Conservation (phyloP, 2,113 vertebrate species). For the Mustela nigripes region DNA sequence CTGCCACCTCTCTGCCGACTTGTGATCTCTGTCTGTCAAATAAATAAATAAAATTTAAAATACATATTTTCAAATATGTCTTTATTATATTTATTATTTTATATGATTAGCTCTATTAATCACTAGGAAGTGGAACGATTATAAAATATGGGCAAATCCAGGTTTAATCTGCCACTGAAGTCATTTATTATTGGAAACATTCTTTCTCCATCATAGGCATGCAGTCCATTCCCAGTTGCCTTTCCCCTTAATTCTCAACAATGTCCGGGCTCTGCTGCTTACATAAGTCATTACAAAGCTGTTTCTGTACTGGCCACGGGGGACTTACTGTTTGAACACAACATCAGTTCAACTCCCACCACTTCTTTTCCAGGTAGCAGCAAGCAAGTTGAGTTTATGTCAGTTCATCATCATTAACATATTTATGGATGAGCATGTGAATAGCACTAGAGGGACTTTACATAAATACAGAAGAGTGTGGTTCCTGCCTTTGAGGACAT, state of each 20-base stretch:
- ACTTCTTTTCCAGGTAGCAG: not conserved
- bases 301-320: not conserved
- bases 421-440: not conserved
- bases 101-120: not conserved
- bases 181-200: not conserved
- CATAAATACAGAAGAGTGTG: not conserved
- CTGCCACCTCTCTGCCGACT: no score
- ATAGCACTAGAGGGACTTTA: not conserved
- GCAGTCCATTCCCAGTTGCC: not conserved
- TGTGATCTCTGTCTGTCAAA: no score
- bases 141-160: not conserved
- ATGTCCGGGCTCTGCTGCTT: not conserved
- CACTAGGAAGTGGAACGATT: not conserved
- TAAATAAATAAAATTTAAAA: no score
- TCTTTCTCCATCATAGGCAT: not conserved
- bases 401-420: conserved; percentile 2
- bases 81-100: not conserved
- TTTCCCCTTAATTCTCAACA: not conserved
- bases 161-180: not conserved
- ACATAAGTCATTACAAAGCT: not conserved
- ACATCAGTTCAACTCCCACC: not conserved
- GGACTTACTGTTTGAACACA: not conserved
- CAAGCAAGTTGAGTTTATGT: not conserved
- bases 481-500: not conserved
- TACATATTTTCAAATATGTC: not conserved